phyloP scores from a whole-genome alignment of 2,797 vertebrate genomes.

The Chrysocyon brachyurus region DNA sequence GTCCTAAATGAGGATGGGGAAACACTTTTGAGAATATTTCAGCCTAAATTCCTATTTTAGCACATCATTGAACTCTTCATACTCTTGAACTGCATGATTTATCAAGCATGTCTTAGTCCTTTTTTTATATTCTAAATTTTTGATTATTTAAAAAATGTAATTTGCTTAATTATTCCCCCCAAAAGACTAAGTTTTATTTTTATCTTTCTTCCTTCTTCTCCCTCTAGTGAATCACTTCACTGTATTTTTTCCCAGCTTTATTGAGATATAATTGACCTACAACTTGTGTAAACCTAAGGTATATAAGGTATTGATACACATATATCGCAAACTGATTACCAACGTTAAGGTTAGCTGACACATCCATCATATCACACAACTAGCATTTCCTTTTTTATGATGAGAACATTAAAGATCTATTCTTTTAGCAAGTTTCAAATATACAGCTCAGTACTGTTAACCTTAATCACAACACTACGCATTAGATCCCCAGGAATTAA shows the following conservation, averaged over 20 bases:
- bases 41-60: neutral
- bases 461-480: neutral
- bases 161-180: neutral
- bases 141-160: neutral
- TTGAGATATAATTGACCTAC: neutral
- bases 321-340: neutral
- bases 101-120: neutral
- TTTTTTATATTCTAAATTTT: neutral
- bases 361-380: neutral
- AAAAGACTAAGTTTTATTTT: neutral
- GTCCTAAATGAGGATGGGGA: neutral
- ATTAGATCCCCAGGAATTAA: neutral
- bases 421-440: neutral
- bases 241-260: neutral
- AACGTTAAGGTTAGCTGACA: neutral
- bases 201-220: neutral
- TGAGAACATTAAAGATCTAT: neutral
- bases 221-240: neutral
- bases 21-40: neutral
- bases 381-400: neutral
- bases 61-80: neutral
- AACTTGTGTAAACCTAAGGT: neutral
- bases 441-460: neutral
- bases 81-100: neutral
- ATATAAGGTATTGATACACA: no score